Evolutionary conservation across 2,113 vertebrate genomes (phyloP).

Genomic region (Scomber japonicus): DNA sequence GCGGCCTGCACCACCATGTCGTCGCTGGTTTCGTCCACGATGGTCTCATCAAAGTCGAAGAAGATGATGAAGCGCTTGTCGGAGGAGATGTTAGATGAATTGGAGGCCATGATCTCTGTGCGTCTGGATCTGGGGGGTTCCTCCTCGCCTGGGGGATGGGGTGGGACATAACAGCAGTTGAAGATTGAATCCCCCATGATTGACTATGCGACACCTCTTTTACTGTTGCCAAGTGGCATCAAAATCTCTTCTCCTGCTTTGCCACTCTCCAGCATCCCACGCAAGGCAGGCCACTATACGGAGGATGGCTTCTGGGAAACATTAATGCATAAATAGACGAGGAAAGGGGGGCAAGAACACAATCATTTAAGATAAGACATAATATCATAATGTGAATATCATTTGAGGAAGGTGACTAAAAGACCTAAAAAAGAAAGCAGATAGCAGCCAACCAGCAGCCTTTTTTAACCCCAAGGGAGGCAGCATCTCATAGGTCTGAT

Average conservation of each 20-base stretch:
- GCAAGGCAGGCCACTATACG: conserved; percentile 6
- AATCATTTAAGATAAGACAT: background rate
- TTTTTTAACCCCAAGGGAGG: conserved; percentile 21
- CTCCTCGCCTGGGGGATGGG: conserved; percentile 83
- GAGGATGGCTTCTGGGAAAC: conserved; percentile 54
- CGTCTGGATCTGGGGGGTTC: conserved; percentile 46
- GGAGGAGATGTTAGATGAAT: conserved; percentile 58
- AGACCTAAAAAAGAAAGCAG: background rate
- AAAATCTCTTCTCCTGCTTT: conserved; percentile 43
- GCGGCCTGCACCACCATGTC: conserved; percentile 88
- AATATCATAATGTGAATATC: background rate
- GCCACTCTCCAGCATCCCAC: conserved; percentile 62
- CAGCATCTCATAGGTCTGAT: background rate
- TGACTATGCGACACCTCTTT: conserved; percentile 42
- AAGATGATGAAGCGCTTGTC: conserved; percentile 90
- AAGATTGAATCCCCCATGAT: conserved; percentile 83
- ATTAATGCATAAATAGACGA: conserved; percentile 20
- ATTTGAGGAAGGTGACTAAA: background rate
- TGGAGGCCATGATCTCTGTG: conserved; percentile 80
- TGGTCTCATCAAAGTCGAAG: conserved; percentile 98
- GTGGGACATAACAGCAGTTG: conserved; percentile 85
- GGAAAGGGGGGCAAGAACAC: conserved; percentile 8
- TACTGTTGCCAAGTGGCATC: conserved; percentile 52
- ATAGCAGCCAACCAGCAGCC: conserved; percentile 41
- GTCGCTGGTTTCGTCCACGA: conserved; percentile 95